phyloP scores from a whole-genome alignment of 2,888 invertebrate species.

The Cephus rjabovi region DNA sequence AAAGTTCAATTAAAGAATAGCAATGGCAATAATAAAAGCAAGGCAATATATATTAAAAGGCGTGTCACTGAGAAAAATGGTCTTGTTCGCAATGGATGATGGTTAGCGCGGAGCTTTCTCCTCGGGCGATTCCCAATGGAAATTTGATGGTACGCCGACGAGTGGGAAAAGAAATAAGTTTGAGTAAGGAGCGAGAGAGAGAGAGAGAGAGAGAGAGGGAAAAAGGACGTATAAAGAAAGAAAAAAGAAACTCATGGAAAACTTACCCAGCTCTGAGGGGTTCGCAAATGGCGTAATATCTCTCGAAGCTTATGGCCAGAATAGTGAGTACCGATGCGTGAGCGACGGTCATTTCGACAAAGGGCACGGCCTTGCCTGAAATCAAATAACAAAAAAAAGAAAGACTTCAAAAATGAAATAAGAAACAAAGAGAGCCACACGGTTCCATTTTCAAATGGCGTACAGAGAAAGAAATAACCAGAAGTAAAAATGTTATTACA shows the following conservation, averaged over 20 bases:
- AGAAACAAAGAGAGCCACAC: background rate
- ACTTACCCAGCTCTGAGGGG: conserved; percentile 82
- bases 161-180: background rate
- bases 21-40: background rate
- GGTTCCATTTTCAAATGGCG: background rate
- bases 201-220: no score
- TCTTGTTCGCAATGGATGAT: no score
- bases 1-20: background rate
- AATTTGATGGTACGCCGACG: conserved; percentile 3
- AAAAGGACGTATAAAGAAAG: background rate
- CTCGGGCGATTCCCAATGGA: background rate
- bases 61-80: background rate
- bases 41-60: background rate
- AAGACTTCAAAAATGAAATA: conserved; percentile 1
- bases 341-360: conserved; percentile 91
- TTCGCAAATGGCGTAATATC: conserved; percentile 92
- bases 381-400: conserved; percentile 39
- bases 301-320: conserved; percentile 92
- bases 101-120: background rate
- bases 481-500: background rate
- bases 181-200: no score
- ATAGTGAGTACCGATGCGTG: conserved; percentile 94
- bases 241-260: background rate
- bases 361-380: conserved; percentile 92
- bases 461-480: background rate